Conservation (phyloP, 2,113 vertebrate species). For the Colistium nudipinnis region DNA sequence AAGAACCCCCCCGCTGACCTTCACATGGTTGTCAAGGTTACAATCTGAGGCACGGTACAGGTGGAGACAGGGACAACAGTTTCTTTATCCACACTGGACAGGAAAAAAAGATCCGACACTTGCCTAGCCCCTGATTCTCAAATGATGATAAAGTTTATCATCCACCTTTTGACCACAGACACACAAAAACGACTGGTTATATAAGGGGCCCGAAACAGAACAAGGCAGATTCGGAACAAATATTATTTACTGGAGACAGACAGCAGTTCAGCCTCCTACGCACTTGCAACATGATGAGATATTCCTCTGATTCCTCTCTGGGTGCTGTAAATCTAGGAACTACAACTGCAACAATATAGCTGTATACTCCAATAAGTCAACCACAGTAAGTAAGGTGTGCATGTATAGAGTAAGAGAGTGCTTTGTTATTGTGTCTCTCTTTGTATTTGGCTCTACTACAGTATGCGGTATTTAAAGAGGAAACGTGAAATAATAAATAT, state of each 20-base stretch:
- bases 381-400: conserved; percentile 23
- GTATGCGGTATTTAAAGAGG: conserved; percentile 39
- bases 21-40: conserved; percentile 71
- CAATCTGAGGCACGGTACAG: conserved; percentile 65
- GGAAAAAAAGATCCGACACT: conserved; percentile 5
- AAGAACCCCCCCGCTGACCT: conserved; percentile 54
- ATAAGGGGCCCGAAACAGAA: conserved; percentile 24
- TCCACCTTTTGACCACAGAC: not conserved
- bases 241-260: conserved; percentile 28
- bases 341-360: conserved; percentile 4
- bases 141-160: not conserved
- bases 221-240: conserved; percentile 31
- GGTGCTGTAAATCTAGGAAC: no score
- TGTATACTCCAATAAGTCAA: not conserved
- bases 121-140: not conserved
- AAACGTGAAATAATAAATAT: conserved; percentile 36
- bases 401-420: conserved; percentile 7
- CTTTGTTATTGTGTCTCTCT: conserved; percentile 25
- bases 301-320: conserved; percentile 15
- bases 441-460: conserved; percentile 4
- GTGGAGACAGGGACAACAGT: conserved; percentile 29
- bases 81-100: conserved; percentile 18
- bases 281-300: conserved; percentile 9
- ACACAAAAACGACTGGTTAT: conserved; percentile 21
- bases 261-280: conserved; percentile 29